These are phyloP conservation scores for Sesia apiformis DNA, from an alignment of 2,888 invertebrate genomes.

Conservation along the genomic window DNA sequence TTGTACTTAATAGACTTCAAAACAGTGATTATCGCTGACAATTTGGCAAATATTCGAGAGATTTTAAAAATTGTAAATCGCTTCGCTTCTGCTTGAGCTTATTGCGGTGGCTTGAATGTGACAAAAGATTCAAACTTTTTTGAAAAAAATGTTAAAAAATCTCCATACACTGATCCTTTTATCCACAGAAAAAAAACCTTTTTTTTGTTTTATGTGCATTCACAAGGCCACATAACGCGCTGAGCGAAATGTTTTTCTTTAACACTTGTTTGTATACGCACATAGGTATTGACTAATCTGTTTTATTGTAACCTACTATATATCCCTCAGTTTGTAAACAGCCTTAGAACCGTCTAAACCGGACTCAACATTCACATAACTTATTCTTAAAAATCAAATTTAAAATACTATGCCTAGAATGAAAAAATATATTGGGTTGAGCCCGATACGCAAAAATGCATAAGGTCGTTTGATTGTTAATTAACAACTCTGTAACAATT, in stretches of 20 bases:
- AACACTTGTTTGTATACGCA: constrained; percentile 69
- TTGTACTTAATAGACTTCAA: constrained; percentile 16
- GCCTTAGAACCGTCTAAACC: background rate
- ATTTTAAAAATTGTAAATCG: constrained; percentile 31
- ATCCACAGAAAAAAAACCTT: no score
- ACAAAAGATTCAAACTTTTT: constrained; percentile 11
- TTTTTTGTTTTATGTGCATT: constrained; percentile 15
- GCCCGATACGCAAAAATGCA: no score
- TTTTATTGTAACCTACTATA: constrained; percentile 18
- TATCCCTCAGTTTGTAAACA: constrained; percentile 6
- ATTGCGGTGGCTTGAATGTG: constrained; percentile 49
- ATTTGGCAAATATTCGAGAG: constrained; percentile 9
- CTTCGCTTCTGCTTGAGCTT: constrained; percentile 72
- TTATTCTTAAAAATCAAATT: no score
- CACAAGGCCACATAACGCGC: constrained; percentile 47
- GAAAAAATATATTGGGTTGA: no score
- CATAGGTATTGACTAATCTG: constrained; percentile 59
- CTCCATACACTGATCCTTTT: no score
- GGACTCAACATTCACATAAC: no score
- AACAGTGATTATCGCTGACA: constrained; percentile 30
- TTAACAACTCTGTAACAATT: no score
- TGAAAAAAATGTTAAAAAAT: background rate
- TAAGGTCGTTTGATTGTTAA: no score
- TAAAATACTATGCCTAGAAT: no score
- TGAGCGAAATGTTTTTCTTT: constrained; percentile 58